Conservation (phyloP, 2,113 vertebrate species). For the Chaenogobius annularis region DNA sequence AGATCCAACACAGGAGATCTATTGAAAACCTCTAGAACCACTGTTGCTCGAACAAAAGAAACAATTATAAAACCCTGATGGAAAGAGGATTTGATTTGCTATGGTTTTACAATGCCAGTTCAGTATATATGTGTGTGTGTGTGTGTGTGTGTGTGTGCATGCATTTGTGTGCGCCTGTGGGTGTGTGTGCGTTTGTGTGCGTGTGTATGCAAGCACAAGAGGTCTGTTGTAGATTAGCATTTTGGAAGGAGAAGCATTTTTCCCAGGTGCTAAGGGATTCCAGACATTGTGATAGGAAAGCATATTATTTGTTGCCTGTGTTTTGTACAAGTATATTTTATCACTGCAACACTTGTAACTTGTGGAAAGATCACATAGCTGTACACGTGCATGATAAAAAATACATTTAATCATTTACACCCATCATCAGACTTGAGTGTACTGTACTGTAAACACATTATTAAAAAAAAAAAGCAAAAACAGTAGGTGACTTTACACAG, state of each 20-base stretch:
- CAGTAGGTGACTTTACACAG: constrained; percentile 51
- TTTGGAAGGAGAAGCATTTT: constrained; percentile 59
- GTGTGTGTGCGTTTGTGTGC: not conserved
- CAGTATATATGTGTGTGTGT: not conserved
- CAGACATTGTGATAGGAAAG: constrained; percentile 49
- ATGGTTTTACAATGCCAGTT: constrained; percentile 71
- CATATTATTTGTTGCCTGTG: constrained; percentile 35
- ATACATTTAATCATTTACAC: constrained; percentile 15
- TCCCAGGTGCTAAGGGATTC: constrained; percentile 70
- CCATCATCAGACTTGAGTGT: not conserved
- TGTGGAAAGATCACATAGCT: constrained; percentile 18
- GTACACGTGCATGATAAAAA: constrained; percentile 14
- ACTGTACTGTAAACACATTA: constrained; percentile 40
- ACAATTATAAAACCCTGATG: constrained; percentile 64
- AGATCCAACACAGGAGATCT: constrained; percentile 34
- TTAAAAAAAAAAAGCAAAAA: constrained; percentile 28
- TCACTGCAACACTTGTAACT: constrained; percentile 23
- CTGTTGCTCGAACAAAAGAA: constrained; percentile 57
- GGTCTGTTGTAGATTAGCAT: constrained; percentile 71
- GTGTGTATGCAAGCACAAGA: constrained; percentile 28
- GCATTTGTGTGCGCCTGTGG: not conserved
- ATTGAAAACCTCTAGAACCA: constrained; percentile 35
- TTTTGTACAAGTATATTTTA: constrained; percentile 29
- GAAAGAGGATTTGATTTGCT: constrained; percentile 65
- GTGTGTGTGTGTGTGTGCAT: not conserved